Evolutionary conservation across 2,113 vertebrate species (phyloP).

Genomic region (Leucopternis melanops): DNA sequence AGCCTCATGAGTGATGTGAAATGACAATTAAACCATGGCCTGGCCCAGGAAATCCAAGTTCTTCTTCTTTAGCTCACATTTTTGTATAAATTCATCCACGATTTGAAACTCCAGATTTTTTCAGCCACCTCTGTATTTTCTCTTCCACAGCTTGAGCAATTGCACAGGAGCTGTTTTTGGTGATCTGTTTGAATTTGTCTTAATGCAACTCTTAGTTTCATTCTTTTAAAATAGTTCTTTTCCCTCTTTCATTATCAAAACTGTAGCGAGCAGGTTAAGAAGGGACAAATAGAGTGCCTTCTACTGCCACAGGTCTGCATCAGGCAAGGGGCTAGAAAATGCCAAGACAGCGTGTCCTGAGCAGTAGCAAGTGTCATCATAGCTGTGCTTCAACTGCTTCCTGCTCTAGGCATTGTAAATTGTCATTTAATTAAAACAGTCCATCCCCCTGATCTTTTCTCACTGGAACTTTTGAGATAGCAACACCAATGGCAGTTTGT

Average conservation of each 20-base stretch:
- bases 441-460: neutral
- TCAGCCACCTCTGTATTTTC: neutral
- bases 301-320: neutral
- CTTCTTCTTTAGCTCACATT: neutral
- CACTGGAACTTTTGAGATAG: neutral
- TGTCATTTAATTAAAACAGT: neutral
- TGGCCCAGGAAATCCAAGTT: neutral
- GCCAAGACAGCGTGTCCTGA: neutral
- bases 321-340: neutral
- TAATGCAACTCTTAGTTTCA: neutral
- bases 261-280: neutral
- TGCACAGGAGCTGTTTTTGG: neutral
- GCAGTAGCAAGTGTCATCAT: neutral
- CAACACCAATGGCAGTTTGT: neutral
- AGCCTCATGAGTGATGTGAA: neutral
- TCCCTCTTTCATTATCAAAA: neutral
- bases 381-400: neutral
- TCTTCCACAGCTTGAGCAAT: neutral
- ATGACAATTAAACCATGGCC: neutral
- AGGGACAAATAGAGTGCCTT: neutral
- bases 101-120: neutral
- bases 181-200: neutral
- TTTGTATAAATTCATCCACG: neutral
- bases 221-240: neutral
- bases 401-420: neutral